A percentile compares a stretch with the other conserved stretches of the same genome.
These are phyloP conservation scores for Limnephilus lunatus DNA, from an alignment of 2,888 invertebrate genomes.

Conservation along the genomic window DNA sequence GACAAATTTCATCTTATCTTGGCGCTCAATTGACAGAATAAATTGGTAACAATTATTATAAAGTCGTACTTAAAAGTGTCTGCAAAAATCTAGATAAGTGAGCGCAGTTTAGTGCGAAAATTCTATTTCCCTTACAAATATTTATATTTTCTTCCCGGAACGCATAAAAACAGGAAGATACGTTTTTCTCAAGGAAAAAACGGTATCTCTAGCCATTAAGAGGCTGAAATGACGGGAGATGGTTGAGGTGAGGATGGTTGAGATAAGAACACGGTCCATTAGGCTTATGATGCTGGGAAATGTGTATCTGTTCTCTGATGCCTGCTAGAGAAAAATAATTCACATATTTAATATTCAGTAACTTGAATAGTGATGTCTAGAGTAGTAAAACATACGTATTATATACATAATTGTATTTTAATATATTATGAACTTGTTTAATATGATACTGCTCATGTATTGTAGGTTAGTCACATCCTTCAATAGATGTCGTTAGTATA, in stretches of 20 bases:
- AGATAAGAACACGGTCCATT: conserved; percentile 38
- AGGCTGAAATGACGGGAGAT: conserved; percentile 19
- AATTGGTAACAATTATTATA: background rate
- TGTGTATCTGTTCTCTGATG: conserved; percentile 25
- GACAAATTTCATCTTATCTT: background rate
- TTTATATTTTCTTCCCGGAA: conserved; percentile 2
- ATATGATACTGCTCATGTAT: no score
- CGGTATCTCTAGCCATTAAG: conserved; percentile 36
- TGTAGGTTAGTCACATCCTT: no score
- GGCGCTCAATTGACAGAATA: background rate
- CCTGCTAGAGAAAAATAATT: conserved; percentile 14
- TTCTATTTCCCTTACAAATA: conserved; percentile 13
- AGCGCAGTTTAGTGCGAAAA: background rate
- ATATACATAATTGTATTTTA: no score
- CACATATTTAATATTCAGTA: background rate
- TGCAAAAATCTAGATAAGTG: background rate
- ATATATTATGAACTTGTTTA: no score
- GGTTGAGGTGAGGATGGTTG: conserved; percentile 26
- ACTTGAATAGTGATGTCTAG: background rate
- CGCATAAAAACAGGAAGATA: conserved; percentile 6
- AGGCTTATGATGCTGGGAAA: conserved; percentile 37
- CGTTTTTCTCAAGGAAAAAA: background rate
- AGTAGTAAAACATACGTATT: no score
- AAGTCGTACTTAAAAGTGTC: background rate
- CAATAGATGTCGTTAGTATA: no score